Evolutionary conservation across 2,888 invertebrate genomes (phyloP).

Genomic region (Liopterus haemorrhoidalis): DNA sequence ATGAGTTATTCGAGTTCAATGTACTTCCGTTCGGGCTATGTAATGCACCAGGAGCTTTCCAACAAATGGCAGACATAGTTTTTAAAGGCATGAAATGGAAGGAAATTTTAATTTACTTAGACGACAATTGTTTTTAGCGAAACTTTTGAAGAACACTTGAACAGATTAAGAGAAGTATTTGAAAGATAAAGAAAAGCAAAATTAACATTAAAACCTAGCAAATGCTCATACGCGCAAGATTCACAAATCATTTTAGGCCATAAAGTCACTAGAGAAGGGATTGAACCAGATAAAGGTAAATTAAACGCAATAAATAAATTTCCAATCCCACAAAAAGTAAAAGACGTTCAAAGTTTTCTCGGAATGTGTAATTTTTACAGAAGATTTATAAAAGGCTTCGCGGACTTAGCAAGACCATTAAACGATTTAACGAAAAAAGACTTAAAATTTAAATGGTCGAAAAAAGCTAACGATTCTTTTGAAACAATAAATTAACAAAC

Average conservation of each 20-base stretch:
- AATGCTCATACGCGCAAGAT: constrained; percentile 15
- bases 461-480: constrained; percentile 6
- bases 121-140: constrained; percentile 28
- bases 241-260: constrained; percentile 18
- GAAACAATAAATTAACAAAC: constrained; percentile 14
- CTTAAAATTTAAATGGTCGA: constrained; percentile 16
- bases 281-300: constrained; percentile 17
- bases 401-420: constrained; percentile 24
- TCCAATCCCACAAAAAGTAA: constrained; percentile 14
- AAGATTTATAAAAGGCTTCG: constrained; percentile 24
- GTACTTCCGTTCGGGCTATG: constrained; percentile 31
- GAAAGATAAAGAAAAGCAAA: constrained; percentile 21
- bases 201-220: constrained; percentile 27
- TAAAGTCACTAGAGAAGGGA: constrained; percentile 11
- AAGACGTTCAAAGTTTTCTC: constrained; percentile 19
- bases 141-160: constrained; percentile 26
- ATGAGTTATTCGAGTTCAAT: constrained; percentile 29
- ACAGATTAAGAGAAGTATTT: constrained; percentile 25
- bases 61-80: constrained; percentile 27
- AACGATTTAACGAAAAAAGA: constrained; percentile 23
- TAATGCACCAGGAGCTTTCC: constrained; percentile 31
- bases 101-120: constrained; percentile 29
- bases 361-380: constrained; percentile 17
- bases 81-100: constrained; percentile 29
- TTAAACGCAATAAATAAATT: constrained; percentile 16